Conservation (phyloP, 2,113 vertebrate species). For the Fulmarus glacialis region DNA sequence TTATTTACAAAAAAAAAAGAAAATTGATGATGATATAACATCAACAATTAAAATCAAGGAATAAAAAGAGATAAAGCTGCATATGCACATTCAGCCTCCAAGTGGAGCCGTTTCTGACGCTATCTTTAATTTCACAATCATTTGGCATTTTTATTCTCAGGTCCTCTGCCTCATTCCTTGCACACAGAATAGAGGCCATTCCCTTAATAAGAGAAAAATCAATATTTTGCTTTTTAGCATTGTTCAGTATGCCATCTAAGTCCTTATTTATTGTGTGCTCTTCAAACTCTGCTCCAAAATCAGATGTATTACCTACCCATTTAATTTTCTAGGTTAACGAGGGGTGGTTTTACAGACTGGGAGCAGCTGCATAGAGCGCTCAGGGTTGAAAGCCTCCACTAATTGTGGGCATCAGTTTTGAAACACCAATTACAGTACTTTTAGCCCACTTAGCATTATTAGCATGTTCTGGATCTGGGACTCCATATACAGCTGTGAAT, state of each 20-base stretch:
- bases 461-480: neutral
- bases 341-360: neutral
- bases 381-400: neutral
- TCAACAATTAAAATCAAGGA: neutral
- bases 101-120: neutral
- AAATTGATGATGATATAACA: neutral
- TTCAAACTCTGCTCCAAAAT: neutral
- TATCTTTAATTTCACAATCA: neutral
- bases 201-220: neutral
- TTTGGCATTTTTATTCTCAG: neutral
- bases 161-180: neutral
- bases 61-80: neutral
- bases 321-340: neutral
- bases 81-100: neutral
- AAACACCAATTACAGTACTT: neutral
- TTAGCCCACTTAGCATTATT: neutral
- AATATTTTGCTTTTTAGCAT: neutral
- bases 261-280: neutral
- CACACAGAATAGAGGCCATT: neutral
- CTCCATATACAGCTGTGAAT: rapidly evolving
- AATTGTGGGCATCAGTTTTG: neutral
- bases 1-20: neutral
- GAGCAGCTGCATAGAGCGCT: neutral
- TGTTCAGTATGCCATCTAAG: neutral
- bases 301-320: neutral